Conservation (phyloP, 2,888 invertebrate species). For the Apotomis betuletana region DNA sequence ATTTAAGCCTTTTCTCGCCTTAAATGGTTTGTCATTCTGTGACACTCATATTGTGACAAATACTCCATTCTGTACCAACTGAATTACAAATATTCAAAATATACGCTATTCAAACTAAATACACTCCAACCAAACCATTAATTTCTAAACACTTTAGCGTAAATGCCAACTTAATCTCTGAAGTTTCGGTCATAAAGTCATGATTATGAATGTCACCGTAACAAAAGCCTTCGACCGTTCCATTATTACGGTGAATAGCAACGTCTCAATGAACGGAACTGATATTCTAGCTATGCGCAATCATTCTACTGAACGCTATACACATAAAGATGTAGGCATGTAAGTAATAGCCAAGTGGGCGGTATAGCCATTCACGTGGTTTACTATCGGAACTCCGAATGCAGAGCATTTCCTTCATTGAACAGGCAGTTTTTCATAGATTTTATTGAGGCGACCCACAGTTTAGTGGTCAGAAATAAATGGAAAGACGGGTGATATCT, state of each 20-base stretch:
- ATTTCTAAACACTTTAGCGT: not conserved
- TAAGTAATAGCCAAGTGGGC: conserved; percentile 63
- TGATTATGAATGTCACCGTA: conserved; percentile 15
- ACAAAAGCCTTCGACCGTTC: conserved; percentile 8
- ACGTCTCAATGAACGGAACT: conserved; percentile 29
- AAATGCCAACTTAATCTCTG: conserved; percentile 1
- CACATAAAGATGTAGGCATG: conserved; percentile 40
- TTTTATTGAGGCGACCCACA: conserved; percentile 59
- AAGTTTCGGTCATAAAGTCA: not conserved
- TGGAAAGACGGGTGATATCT: conserved; percentile 29
- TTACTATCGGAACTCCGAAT: conserved; percentile 62
- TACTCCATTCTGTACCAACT: too few species aligned
- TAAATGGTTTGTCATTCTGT: too few species aligned
- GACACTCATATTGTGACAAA: too few species aligned
- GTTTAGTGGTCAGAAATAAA: conserved; percentile 48
- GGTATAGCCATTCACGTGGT: conserved; percentile 72
- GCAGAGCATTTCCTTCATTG: conserved; percentile 62
- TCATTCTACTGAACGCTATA: conserved; percentile 36
- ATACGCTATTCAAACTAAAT: not conserved
- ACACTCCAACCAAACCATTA: not conserved
- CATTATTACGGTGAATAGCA: conserved; percentile 15
- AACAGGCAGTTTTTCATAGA: conserved; percentile 70
- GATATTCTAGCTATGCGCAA: conserved; percentile 35
- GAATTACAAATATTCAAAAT: not conserved
- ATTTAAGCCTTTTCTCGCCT: too few species aligned